Conservation (phyloP, 2,113 vertebrate species). For the Chaetodon trifascialis region DNA sequence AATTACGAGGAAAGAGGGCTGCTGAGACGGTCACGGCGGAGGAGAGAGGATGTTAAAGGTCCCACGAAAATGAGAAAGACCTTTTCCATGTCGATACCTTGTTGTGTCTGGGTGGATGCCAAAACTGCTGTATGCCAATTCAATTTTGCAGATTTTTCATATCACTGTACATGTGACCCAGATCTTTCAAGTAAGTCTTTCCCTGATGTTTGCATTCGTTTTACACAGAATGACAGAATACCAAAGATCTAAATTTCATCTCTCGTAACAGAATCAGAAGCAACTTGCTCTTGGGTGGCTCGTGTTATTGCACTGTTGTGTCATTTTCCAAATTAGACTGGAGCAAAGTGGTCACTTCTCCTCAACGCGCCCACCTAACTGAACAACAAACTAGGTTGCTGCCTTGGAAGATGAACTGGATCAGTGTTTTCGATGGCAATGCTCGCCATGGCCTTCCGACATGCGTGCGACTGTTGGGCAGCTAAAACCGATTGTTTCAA, state of each 20-base stretch:
- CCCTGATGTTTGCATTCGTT: too few relatives aligned
- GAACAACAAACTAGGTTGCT: not conserved
- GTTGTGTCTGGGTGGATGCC: not conserved
- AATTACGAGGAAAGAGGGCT: not conserved
- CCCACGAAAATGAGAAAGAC: slow-evolving; percentile 14
- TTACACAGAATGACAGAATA: too few relatives aligned
- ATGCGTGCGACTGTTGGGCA: too few relatives aligned
- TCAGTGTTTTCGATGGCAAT: too few relatives aligned
- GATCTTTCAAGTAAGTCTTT: too few relatives aligned
- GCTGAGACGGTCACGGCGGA: not conserved
- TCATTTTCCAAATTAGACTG: not conserved
- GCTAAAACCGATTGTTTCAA: too few relatives aligned
- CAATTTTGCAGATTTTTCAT: not conserved
- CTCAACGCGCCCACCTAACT: not conserved
- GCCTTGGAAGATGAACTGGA: not conserved
- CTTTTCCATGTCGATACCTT: not conserved
- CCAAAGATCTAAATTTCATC: too few relatives aligned
- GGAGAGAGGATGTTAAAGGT: slow-evolving; percentile 12
- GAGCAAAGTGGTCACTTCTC: not conserved
- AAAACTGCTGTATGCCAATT: not conserved
- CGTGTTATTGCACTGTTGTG: not conserved
- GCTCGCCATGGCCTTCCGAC: too few relatives aligned
- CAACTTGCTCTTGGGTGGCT: not conserved
- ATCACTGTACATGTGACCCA: too few relatives aligned
- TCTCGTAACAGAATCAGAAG: not conserved